Evolutionary conservation across 2,113 vertebrate species (phyloP).

Genomic region (Dasyurus viverrinus): DNA sequence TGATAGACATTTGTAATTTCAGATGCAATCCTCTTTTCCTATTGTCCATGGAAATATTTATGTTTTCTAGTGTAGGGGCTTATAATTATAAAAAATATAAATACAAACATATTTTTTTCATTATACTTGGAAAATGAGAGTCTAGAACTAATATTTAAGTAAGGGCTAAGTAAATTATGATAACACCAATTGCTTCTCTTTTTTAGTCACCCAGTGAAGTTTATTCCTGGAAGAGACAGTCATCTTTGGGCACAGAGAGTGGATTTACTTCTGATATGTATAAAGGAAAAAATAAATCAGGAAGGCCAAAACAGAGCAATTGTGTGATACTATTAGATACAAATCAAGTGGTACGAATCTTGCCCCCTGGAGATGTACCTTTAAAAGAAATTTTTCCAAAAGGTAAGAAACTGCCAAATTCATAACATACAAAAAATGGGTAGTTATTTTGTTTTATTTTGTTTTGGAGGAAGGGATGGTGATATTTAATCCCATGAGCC

Average conservation of each 20-base stretch:
- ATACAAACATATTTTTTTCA: constrained; percentile 38
- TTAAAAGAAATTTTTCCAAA: constrained; percentile 93
- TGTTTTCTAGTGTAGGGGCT: background rate
- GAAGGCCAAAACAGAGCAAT: constrained; percentile 86
- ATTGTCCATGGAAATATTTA: background rate
- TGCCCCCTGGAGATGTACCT: constrained; percentile 91
- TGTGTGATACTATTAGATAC: constrained; percentile 89
- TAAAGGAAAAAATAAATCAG: constrained; percentile 79
- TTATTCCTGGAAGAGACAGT: constrained; percentile 91
- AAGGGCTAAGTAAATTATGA: background rate
- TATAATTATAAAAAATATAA: background rate
- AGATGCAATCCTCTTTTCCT: background rate
- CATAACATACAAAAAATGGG: background rate
- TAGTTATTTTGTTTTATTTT: constrained; percentile 25
- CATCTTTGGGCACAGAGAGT: constrained; percentile 80
- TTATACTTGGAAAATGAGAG: constrained; percentile 20
- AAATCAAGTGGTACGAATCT: constrained; percentile 93
- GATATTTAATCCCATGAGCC: background rate
- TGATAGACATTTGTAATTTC: background rate
- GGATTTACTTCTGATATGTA: constrained; percentile 85
- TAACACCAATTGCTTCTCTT: constrained; percentile 33
- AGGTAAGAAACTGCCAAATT: constrained; percentile 85
- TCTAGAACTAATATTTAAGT: background rate
- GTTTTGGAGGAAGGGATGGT: background rate
- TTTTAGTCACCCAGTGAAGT: constrained; percentile 94